These are phyloP conservation scores for Cladorhizidae sp. DNA, from an alignment of 37 sponge, comb jelly and placozoan species.

Conservation along the genomic window DNA sequence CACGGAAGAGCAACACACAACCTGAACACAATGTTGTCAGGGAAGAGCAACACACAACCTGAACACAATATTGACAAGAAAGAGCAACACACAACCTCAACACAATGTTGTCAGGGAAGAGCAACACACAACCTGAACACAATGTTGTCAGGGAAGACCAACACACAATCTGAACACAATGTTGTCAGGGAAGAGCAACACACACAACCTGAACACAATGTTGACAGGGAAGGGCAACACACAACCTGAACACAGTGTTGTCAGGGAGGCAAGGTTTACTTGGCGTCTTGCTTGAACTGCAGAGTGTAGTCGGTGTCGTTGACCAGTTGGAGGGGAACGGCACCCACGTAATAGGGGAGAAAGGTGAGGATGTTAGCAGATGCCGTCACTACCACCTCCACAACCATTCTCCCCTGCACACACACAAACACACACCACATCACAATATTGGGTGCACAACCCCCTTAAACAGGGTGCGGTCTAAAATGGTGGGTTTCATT, in stretches of 20 bases:
- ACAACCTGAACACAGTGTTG: too few species aligned
- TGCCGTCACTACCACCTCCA: slow-evolving; percentile 72
- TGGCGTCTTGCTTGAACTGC: slow-evolving; percentile 35
- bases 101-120: too few species aligned
- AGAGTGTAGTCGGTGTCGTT: slow-evolving; percentile 32
- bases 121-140: too few species aligned
- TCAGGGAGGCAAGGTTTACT: slow-evolving; percentile 26
- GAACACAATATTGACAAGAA: background rate
- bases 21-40: too few species aligned
- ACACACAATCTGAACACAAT: too few species aligned
- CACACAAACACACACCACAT: background rate
- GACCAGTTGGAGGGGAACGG: slow-evolving; percentile 74
- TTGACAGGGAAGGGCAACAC: too few species aligned
- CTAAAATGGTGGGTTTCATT: too few species aligned
- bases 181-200: background rate
- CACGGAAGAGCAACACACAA: too few species aligned
- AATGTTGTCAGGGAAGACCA: too few species aligned
- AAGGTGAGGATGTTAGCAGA: slow-evolving; percentile 75
- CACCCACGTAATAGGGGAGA: slow-evolving; percentile 72
- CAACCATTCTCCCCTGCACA: slow-evolving; percentile 54
- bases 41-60: background rate
- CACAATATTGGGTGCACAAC: too few species aligned
- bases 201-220: background rate
- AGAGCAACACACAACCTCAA: background rate
- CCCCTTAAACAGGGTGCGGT: too few species aligned